Base-by-base conservation (phyloP, 1,140 invertebrate genomes). In the Drosophila kurseongensis region DNA sequence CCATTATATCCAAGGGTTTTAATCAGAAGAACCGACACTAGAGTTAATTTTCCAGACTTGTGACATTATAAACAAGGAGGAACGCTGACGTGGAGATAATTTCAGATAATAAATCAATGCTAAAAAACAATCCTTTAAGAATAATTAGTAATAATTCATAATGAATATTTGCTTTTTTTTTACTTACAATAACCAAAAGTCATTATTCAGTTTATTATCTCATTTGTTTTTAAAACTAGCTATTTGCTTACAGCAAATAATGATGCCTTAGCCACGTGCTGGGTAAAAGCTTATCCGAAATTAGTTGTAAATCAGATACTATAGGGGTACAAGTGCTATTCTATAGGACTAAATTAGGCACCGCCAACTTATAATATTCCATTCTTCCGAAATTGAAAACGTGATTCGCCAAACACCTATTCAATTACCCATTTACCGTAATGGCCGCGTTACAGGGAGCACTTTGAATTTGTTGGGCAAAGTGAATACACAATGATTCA, bases 401-500 rank as follows among this genome's bases (percentile, higher is more conserved):
- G 67, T 71, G 67, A 58, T 36, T 56, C 42, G 36, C 45, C 27
- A 47, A 36, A 71, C 67, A 71, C 67, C 67, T 57, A 71, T 71
- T 71, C 67, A 71, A 71, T 71, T 71, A 71, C 36, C 65, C 51
- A 57, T 71, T 71, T 69, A 71, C 10, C 38, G 36, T 71, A 71
- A 71, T 71, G 65, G 27, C 42, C 14, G 67, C 29, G 40, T 48
- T 69, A 35, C 35, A 35, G 47, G 6, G 36, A 16, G 38, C 48
- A 71, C 50, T 82, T 75, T 42, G 83, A 41, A 50, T 80, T 80
- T 38, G 59, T 48, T 56, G 36, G 54, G 14, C 58, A 41, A 40
- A 50, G 45, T 75, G 78, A 78, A 82, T 51, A 61, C 48, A 29
- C 36, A 56, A 75, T 86, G 82, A 85, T 75, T 85, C 81, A 85